These are phyloP conservation scores for Drosophila meridionalis DNA, from an alignment of 2,888 invertebrate species.

Conservation along the genomic window DNA sequence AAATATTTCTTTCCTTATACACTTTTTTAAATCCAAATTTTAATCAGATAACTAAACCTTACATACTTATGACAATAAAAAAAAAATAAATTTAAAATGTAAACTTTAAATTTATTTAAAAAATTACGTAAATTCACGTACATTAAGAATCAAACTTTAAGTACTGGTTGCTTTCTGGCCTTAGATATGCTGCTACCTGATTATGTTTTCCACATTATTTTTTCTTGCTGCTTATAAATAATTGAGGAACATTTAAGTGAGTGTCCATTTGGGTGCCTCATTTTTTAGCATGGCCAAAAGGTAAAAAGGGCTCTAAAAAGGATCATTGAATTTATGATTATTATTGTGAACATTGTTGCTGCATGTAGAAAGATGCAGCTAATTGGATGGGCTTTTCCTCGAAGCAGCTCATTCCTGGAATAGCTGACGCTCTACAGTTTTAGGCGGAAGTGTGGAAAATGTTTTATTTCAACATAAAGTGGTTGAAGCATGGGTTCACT, in stretches of 20 bases:
- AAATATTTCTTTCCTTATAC: too few relatives aligned
- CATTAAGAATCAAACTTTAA: neutral
- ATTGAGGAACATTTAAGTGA: constrained; percentile 67
- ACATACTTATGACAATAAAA: neutral
- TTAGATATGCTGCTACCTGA: constrained; percentile 27
- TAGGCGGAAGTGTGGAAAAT: neutral
- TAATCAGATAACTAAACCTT: too few relatives aligned
- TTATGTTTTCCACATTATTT: constrained; percentile 24
- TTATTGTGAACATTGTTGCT: constrained; percentile 61
- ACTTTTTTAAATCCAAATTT: too few relatives aligned
- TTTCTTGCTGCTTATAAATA: constrained; percentile 62
- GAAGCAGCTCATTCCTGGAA: neutral
- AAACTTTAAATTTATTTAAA: neutral
- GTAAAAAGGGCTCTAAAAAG: constrained; percentile 47
- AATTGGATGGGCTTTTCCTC: constrained; percentile 25
- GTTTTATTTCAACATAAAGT: neutral
- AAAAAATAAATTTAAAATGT: neutral
- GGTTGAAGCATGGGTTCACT: neutral
- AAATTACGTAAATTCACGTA: neutral
- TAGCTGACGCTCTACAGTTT: constrained; percentile 11
- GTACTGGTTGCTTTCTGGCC: neutral
- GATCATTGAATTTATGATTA: constrained; percentile 77
- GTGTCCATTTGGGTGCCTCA: constrained; percentile 33
- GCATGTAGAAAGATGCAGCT: constrained; percentile 45
- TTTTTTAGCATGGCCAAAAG: constrained; percentile 31